Percentiles rank a stretch among this genome's conserved stretches.
Evolutionary conservation across 35 echinoderm and acorn worm species (phyloP).

Genomic region (Acanthaster planci): DNA sequence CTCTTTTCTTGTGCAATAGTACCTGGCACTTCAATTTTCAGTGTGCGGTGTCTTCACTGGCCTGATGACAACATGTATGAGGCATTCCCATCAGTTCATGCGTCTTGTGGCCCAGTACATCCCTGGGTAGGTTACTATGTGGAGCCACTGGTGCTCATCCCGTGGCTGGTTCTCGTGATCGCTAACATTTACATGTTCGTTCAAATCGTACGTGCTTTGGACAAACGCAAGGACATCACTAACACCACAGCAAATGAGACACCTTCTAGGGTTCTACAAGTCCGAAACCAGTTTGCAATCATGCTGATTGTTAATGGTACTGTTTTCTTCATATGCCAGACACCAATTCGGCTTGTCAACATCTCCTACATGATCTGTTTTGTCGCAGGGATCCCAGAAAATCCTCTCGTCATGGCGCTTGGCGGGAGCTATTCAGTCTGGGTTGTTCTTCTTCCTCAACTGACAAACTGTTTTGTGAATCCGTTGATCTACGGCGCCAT

Average conservation of each 20-base stretch:
- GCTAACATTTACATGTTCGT: conserved; percentile 12
- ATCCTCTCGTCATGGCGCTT: neutral
- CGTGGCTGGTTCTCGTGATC: neutral
- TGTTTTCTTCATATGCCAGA: conserved; percentile 15
- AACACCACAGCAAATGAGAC: neutral
- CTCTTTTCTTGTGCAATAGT: neutral
- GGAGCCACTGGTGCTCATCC: neutral
- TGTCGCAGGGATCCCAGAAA: neutral
- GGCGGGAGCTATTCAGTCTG: neutral
- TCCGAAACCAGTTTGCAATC: neutral
- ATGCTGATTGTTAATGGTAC: neutral
- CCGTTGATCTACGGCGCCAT: conserved; percentile 4
- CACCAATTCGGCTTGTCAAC: neutral
- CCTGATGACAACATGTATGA: neutral
- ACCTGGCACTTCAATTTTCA: neutral
- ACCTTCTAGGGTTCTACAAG: neutral
- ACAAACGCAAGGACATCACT: neutral
- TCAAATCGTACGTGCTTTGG: neutral
- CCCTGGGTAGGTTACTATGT: neutral
- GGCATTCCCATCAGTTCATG: neutral
- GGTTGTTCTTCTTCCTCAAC: neutral
- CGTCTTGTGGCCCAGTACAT: neutral
- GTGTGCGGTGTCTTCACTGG: neutral
- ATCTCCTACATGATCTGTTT: neutral
- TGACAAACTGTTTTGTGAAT: neutral